Percentiles rank a stretch among this genome's conserved stretches.
phyloP scores from a whole-genome alignment of 2,888 invertebrate genomes.

The Acleris holmiana region DNA sequence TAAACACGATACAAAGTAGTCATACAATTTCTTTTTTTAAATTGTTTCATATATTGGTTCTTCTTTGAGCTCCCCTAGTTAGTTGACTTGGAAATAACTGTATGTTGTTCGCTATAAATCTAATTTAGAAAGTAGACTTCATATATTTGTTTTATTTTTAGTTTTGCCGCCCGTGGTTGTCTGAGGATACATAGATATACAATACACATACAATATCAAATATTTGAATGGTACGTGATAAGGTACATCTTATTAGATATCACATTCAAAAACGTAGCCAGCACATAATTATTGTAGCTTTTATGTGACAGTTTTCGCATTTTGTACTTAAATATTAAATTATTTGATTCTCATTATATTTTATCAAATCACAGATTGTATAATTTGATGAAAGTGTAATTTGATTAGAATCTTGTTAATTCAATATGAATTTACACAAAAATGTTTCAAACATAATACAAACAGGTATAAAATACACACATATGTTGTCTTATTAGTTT shows the following conservation, averaged over 20 bases:
- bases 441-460: background rate
- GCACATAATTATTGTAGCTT: constrained; percentile 42
- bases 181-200: constrained; percentile 60
- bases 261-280: constrained; percentile 48
- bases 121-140: constrained; percentile 33
- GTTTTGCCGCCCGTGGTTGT: constrained; percentile 79
- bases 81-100: background rate
- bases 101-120: constrained; percentile 10
- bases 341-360: constrained; percentile 6
- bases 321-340: constrained; percentile 8
- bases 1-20: constrained; percentile 12
- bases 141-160: constrained; percentile 68
- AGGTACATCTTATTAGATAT: constrained; percentile 54
- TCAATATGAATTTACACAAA: background rate
- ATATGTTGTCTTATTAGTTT: background rate
- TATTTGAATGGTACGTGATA: constrained; percentile 58
- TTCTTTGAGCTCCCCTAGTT: background rate
- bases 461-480: background rate
- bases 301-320: constrained; percentile 13
- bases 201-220: constrained; percentile 50
- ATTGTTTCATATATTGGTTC: constrained; percentile 40
- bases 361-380: background rate
- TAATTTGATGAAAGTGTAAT: background rate
- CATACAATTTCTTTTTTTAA: constrained; percentile 40
- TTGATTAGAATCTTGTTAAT: background rate